Conservation (phyloP, 2,113 vertebrate genomes). For the Psettodes erumei region DNA sequence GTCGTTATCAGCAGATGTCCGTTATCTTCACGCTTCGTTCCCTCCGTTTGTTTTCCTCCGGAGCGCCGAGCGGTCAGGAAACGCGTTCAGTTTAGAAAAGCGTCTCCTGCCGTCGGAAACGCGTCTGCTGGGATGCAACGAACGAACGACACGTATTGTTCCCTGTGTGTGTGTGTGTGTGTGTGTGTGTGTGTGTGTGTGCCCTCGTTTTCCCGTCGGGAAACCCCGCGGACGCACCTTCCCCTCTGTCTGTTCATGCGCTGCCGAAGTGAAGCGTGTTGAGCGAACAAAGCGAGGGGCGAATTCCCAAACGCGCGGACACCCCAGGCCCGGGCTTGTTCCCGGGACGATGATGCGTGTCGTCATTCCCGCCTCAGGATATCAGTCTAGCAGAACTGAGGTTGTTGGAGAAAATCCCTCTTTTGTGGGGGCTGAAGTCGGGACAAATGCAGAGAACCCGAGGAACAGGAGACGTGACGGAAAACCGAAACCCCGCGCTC, state of each 20-base stretch:
- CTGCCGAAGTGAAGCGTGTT: slow-evolving; percentile 34
- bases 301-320: slow-evolving; percentile 67
- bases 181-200: too few species aligned
- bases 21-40: not conserved
- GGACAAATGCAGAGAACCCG: slow-evolving; percentile 1
- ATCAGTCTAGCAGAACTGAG: slow-evolving; percentile 70
- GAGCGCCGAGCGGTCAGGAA: not conserved
- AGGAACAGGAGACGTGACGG: too few species aligned
- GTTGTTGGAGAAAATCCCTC: slow-evolving; percentile 52
- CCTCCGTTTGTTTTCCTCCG: not conserved
- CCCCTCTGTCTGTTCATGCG: slow-evolving; percentile 33
- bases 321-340: slow-evolving; percentile 79
- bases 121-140: not conserved
- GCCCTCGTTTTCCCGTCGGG: slow-evolving; percentile 39
- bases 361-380: slow-evolving; percentile 77
- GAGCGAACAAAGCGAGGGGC: slow-evolving; percentile 61
- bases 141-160: too few species aligned
- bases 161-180: too few species aligned
- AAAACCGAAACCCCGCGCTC: too few species aligned
- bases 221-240: slow-evolving; percentile 24
- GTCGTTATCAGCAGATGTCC: slow-evolving; percentile 8
- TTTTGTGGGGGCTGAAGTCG: slow-evolving; percentile 40
- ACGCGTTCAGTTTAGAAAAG: slow-evolving; percentile 5
- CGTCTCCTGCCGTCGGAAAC: not conserved
- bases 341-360: slow-evolving; percentile 69